Base-by-base conservation (phyloP, 1,140 invertebrate genomes). In the Littorina saxatilis region DNA sequence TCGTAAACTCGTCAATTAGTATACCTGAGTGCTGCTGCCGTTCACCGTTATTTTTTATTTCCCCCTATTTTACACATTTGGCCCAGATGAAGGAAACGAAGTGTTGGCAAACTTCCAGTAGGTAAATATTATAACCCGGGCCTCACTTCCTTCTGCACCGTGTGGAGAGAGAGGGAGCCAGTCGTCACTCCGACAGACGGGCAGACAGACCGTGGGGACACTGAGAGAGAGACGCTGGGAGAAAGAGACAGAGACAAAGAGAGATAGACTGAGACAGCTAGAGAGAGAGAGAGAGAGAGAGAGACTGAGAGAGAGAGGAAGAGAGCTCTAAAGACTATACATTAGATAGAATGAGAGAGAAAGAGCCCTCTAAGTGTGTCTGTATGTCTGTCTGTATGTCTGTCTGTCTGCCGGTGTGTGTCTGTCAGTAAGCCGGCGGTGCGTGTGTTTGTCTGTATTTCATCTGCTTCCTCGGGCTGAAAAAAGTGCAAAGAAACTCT, bases 251-350 rank as follows among this genome's bases (percentile, higher is more conserved):
- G 55, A 68, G 35, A 79, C 20, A 37, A 23, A 66, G 61, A 66
- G 61, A 66, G 61, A 66, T 7, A 66, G 61, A 66, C 7, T 7
- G 66, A 27, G 35, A 68, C 2, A 32, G 20, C 15, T 32, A 27
- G 63, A 68, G 63, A 68, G 63, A 68, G 63, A 68, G 63, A 66
- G 61, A 66, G 61, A 35, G 29, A 35, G 29, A 32, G 61, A 66
- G 61, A 66, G 61, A 66, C 23, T 32, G 29, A 66, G 61, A 66
- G 61, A 66, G 0, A 66, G 61, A 35, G 5, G 35, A 32, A 55
- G 23, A 73, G 66, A 35, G 52, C 29, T 17, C 32, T 20, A 76
- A 58, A 61, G n/a, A n/a, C n/a, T n/a, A n/a, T n/a, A n/a, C n/a
- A n/a, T n/a, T n/a, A n/a, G n/a, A n/a, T n/a, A n/a, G 23, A 35